Base-by-base conservation (phyloP, 2,888 invertebrate genomes). In the Xylota segnis region DNA sequence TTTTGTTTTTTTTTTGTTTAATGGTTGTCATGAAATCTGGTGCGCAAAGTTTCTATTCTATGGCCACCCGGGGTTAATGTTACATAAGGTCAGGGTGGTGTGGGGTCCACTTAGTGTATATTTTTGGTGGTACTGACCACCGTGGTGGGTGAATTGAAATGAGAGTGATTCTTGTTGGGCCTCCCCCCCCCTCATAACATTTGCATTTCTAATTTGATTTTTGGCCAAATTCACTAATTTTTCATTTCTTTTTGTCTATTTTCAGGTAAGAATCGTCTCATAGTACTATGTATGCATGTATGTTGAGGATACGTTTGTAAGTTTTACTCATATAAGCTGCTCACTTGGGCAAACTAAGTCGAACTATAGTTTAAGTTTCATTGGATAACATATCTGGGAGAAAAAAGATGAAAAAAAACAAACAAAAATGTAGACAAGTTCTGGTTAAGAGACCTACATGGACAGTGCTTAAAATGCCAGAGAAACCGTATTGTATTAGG, bases 41-140 rank as follows among this genome's bases (percentile, higher is more conserved):
- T 84, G 84, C 75, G 81, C 84, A 83, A 78, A 45, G 76, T 50
- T 52, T 37, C 71, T 65, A 43, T 52, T 37, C 71, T 65, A 43
- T 61, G 61, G 32, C 52, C 54, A 70, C 45, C 34, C 59, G 50
- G 77, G 77, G 61, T 78, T 68, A 68, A 61, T 78, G 63, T 83
- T 83, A 83, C 83, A 83, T 83, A 83, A 83, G 83, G 74, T 83
- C 78, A 72, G 78, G 76, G 68, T 59, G 68, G 76, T 29, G 10
- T 43, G 58, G 16, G 23, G 23, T 23, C 2, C 23, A 23, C 23
- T 2, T 23, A 23, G 3, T 23, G 7, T 23, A n/a, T 23, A 37
- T 52, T 52, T 37, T 50, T 23, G 50, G 18, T 37, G 43, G 5
- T 7, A 12, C 6, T 16, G 23, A 23, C 14, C 14, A 5, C n/a